Percentiles rank a stretch among this genome's conserved stretches.
phyloP scores from a whole-genome alignment of 2,888 invertebrate genomes.

The Hedya salicella region DNA sequence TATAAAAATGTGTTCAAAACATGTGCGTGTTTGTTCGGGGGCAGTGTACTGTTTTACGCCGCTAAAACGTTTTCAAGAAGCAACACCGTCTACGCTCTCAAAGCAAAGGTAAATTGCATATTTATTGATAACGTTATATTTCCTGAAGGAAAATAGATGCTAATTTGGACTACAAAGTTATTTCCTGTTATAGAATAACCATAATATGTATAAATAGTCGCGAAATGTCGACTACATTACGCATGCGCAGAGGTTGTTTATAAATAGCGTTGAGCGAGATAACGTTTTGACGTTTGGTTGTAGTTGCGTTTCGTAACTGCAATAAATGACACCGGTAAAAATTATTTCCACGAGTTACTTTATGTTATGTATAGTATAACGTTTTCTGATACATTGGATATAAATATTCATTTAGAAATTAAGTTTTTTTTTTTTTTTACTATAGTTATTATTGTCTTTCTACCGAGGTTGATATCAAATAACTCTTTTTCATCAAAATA shows the following conservation, averaged over 20 bases:
- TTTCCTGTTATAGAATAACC: conserved; percentile 16
- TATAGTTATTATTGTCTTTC: too few species aligned
- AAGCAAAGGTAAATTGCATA: conserved; percentile 73
- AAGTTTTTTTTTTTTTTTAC: too few species aligned
- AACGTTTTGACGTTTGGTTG: conserved; percentile 57
- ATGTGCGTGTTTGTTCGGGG: conserved; percentile 77
- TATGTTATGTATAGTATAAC: too few species aligned
- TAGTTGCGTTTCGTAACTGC: conserved; percentile 35
- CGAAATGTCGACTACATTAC: conserved; percentile 42
- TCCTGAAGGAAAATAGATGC: neutral
- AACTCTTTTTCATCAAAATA: too few species aligned
- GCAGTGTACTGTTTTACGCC: conserved; percentile 72
- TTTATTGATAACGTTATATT: conserved; percentile 31
- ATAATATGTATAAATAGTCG: conserved; percentile 23
- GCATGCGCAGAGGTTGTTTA: conserved; percentile 62
- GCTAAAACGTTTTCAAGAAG: conserved; percentile 66
- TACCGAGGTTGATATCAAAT: too few species aligned
- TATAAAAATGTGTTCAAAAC: conserved; percentile 66
- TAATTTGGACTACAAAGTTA: neutral
- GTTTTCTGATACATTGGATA: too few species aligned
- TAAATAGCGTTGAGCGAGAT: conserved; percentile 60
- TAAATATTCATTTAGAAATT: too few species aligned
- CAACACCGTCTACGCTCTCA: conserved; percentile 77
- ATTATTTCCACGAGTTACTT: too few species aligned
- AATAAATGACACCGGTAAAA: neutral